Base-by-base conservation (phyloP, 2,113 vertebrate species). In the Echinops telfairi region DNA sequence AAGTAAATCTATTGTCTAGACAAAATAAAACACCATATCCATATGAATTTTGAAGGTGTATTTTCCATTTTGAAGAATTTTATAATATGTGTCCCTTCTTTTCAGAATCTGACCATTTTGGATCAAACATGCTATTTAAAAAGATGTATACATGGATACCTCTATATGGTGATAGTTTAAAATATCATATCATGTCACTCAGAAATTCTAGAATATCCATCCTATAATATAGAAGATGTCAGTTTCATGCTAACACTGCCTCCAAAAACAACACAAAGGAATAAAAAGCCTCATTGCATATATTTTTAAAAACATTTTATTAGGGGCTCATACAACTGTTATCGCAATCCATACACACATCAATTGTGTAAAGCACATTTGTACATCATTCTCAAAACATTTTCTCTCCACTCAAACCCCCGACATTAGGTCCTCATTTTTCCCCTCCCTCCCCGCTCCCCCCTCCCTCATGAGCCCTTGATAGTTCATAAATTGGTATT, bases 271-370 rank as follows among this genome's bases (percentile, higher is more conserved):
- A 22, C 33, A 85, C 88, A 78, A 53, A 80, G 23, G 60, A 66
- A 82, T 4, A 40, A 40, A 40, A 40, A n/a, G n/a, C n/a, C 6
- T 88, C 22, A 89, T 92, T 79, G 57, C 17, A 94, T 68, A 85
- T 81, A n/a, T n/a, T n/a, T n/a, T n/a, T n/a, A n/a, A n/a, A n/a
- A n/a, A n/a, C n/a, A n/a, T n/a, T n/a, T n/a, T n/a, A n/a, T n/a
- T n/a, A n/a, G n/a, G n/a, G n/a, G n/a, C n/a, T n/a, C n/a, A n/a
- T n/a, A n/a, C n/a, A n/a, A n/a, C n/a, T n/a, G n/a, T n/a, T n/a
- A n/a, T n/a, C n/a, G n/a, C n/a, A n/a, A n/a, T n/a, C n/a, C n/a
- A n/a, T n/a, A n/a, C n/a, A n/a, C n/a, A n/a, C n/a, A n/a, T n/a
- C n/a, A n/a, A n/a, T n/a, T n/a, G n/a, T n/a, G n/a, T n/a, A n/a